These are phyloP conservation scores for Halcyon senegalensis DNA, from an alignment of 2,113 vertebrate species.

Conservation along the genomic window DNA sequence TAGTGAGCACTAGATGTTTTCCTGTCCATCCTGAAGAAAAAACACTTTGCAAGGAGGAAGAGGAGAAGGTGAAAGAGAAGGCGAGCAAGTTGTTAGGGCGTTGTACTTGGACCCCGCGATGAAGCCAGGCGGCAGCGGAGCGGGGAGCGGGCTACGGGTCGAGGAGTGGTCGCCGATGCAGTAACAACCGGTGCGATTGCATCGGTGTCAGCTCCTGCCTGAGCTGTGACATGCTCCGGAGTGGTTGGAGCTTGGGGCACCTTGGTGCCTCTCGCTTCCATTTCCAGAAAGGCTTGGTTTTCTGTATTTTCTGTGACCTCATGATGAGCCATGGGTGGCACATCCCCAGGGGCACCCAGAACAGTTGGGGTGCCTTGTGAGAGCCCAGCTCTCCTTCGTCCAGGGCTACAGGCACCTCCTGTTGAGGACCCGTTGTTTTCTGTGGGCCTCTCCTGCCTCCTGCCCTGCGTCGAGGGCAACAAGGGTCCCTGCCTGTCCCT, in stretches of 20 bases:
- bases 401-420: rapidly evolving
- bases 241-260: neutral
- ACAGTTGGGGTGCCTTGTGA: neutral
- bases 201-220: neutral
- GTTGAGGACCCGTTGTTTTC: neutral
- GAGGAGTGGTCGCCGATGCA: neutral
- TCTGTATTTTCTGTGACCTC: rapidly evolving
- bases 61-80: neutral
- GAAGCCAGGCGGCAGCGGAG: neutral
- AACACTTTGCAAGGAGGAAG: neutral
- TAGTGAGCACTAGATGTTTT: neutral
- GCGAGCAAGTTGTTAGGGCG: rapidly evolving
- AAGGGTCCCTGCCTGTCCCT: neutral
- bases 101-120: neutral
- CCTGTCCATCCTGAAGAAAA: neutral
- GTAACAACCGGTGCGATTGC: rapidly evolving
- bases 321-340: rapidly evolving
- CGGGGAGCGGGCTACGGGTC: too few species aligned
- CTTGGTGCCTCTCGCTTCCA: neutral
- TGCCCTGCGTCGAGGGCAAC: rapidly evolving
- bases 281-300: neutral
- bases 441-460: neutral
- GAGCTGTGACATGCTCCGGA: neutral
- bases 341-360: neutral
- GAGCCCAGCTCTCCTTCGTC: neutral